phyloP scores from a whole-genome alignment of 2,113 vertebrate genomes.

The Bos javanicus region DNA sequence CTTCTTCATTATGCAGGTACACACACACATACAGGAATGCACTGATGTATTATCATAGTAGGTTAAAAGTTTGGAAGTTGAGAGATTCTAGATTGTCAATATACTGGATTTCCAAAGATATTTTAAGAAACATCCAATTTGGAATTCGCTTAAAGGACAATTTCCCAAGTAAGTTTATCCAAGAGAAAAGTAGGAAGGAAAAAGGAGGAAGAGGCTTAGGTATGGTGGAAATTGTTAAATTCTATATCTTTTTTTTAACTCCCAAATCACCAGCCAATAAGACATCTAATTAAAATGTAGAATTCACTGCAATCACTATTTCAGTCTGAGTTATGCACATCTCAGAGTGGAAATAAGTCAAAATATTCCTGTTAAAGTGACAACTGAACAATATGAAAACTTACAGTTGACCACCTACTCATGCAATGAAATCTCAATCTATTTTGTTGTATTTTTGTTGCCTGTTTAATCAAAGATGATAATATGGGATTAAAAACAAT shows the following conservation, averaged over 20 bases:
- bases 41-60: conserved; percentile 31
- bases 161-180: not conserved
- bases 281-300: conserved; percentile 7
- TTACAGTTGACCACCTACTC: conserved; percentile 24
- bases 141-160: conserved; percentile 56
- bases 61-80: conserved; percentile 68
- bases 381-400: conserved; percentile 47
- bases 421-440: not conserved
- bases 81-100: conserved; percentile 71
- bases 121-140: conserved; percentile 52
- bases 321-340: not conserved
- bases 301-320: not conserved
- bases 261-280: not conserved
- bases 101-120: conserved; percentile 58
- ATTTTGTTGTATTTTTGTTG: not conserved
- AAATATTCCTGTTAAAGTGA: conserved; percentile 34
- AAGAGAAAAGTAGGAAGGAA: conserved; percentile 24
- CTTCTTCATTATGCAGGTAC: not conserved
- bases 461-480: not conserved
- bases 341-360: conserved; percentile 22
- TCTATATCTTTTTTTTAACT: not conserved
- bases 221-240: not conserved
- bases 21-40: not conserved
- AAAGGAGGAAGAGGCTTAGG: not conserved
- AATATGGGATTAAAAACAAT: not conserved